phyloP scores from a whole-genome alignment of 2,888 invertebrate species.

The Perizoma affinitatum region DNA sequence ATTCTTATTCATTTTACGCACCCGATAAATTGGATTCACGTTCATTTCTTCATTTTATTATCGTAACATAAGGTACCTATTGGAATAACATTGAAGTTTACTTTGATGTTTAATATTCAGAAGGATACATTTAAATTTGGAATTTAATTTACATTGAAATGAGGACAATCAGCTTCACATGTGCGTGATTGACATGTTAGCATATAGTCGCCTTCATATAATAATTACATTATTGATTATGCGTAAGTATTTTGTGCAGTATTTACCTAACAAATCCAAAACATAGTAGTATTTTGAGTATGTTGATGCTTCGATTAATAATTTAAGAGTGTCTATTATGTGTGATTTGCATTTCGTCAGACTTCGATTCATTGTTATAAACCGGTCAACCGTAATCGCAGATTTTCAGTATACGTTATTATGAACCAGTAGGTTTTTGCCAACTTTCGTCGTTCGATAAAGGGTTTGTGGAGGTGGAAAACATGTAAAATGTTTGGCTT shows the following conservation, averaged over 20 bases:
- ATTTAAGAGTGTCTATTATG: no score
- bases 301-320: no score
- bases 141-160: conserved; percentile 34
- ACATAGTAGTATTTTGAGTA: no score
- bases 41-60: conserved; percentile 63
- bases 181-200: conserved; percentile 21
- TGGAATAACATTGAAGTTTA: conserved; percentile 41
- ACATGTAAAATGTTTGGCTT: conserved; percentile 36
- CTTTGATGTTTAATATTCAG: conserved; percentile 35
- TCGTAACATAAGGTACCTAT: conserved; percentile 42
- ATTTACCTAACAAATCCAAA: no score
- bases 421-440: not conserved
- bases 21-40: conserved; percentile 66
- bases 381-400: no score
- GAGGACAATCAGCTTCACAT: conserved; percentile 19
- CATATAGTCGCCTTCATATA: not conserved
- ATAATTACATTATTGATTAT: conserved; percentile 1
- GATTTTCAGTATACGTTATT: no score
- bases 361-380: no score
- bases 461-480: conserved; percentile 24
- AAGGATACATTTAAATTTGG: conserved; percentile 32
- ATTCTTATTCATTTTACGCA: conserved; percentile 70
- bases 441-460: conserved; percentile 13
- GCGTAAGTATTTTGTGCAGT: no score
- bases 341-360: no score